Evolutionary conservation across 1,140 invertebrate genomes (phyloP), one percentile per base, ranked within the genome.

Genomic region (Drosophila sechellia): DNA sequence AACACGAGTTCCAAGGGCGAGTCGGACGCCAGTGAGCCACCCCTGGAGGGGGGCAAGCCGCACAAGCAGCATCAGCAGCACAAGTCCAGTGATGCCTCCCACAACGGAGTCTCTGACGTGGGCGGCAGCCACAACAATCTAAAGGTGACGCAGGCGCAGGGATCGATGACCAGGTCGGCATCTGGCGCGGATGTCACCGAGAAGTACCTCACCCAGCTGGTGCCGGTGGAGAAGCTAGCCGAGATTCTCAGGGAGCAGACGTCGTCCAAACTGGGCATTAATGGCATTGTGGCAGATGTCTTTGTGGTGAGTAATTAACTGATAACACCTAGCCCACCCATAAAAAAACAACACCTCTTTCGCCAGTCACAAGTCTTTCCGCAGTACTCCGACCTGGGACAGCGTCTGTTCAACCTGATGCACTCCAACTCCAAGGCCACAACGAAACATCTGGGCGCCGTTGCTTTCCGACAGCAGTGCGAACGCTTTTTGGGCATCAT

Each of bases 341-440:
- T 54, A 53, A n/a, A 59, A 59, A 15, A 20, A 45, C 3, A 45
- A 46, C 34, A 17, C 34, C 4, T 37, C 4, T 55, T 40, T n/a
- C 31, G n/a, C n/a, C 93, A 96, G 94, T 94, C 94, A 73, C 96
- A 96, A 92, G 92, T 97, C 68, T 96, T 97, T 92, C 95, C 96
- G n/a, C 94, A 94, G 90, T 96, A 96, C 92, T 94, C 94, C 3
- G 94, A 96, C 68, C 93, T 97, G 61, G 95, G 95, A 15, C 93
- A 94, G 31, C 94, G 94, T 71, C 92, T 97, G 57, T 96, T 95
- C 80, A 92, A 91, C 59, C 94, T 95, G 90, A 93, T 96, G 57
- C 94, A 95, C 73, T 92, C 91, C 55, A 90, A 91, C 25, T 94
- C 94, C 12, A 94, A 94, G 71, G 93, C 94, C 50, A 95, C 94